Evolutionary conservation across 2,888 invertebrate species (phyloP), one percentile per base, ranked within the genome.

Genomic region (Troglohyphantes excavatus): DNA sequence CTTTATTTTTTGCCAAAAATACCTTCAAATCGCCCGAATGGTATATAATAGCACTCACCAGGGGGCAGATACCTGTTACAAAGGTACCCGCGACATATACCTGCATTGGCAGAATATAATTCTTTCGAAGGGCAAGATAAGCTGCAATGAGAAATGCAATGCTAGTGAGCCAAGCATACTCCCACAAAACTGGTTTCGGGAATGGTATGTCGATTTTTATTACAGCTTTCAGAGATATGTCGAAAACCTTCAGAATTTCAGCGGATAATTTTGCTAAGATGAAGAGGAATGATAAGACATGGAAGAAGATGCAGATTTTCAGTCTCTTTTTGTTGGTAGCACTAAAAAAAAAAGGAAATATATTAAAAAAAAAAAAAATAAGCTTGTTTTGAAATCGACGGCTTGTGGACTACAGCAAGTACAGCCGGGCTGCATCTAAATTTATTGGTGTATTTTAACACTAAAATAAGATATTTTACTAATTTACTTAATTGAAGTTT

Each of bases 261-360:
- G 98, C 97, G 11, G 97, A 96, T 92, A 99, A 95, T 94, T 98
- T 98, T 76, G 97, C 96, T 93, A 98, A 94, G 97, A 99, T 97
- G 92, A 96, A 95, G 93, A 98, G 95, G 93, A 97, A 97, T 92
- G 99, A 95, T 91, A 98, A 94, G 93, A 97, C 96, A 94, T 99
- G 99, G 94, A 97, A 96, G 94, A 97, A 97, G 94, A 98, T 97
- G 94, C 98, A 97, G 93, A 96, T 97, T 94, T 98, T 98, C 94
- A 99, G 95, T 93, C 98, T 96, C 92, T 97, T 97, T 95, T 99
- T 99, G 95, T 98, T 98, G 93, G 97, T 95, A 93, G 98, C 97
- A 95, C 99, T 99, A 95, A 93, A 96, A 96, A 92, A 92, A 29
- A n/a, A 17, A 46, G 17, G 2, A 7, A n/a, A 53, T 6, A 7